Base-by-base conservation (phyloP, 2,113 vertebrate species). In the Microtus oregoni region DNA sequence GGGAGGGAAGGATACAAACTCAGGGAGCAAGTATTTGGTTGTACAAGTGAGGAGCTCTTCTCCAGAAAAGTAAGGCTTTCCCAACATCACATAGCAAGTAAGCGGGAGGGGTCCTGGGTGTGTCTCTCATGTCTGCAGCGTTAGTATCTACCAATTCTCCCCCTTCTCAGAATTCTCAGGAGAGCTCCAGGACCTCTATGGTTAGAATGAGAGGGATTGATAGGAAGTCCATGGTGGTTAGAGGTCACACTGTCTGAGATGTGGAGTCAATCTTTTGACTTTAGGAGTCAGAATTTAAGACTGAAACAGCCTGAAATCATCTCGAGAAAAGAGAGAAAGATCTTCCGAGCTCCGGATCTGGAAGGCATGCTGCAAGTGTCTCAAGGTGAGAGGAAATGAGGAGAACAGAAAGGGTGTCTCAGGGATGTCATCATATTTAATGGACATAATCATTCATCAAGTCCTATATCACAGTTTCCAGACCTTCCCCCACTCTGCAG, bases 281-380 rank as follows among this genome's bases (percentile, higher is more conserved):
- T 22, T 68, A 97, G 95, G 85, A 68, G 24, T 95, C 3, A 63
- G 19, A 6, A 0, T 5, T 86, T 94, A 14, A 73, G 7, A 3
- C 10, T 92, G 67, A 77, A 67, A 78, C 55, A 78, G 24, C 94
- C 94, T 22, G 1, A 55, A 82, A 41, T 2, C 4, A 2, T 95
- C 13, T 17, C 8, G 0, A 77, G 24, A 30, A 1, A 47, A 67
- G 0, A 68, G 67, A 77, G 26, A 28, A 76, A 5, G 26, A 3
- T 6, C 1, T 86, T 73, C 26, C 22, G 1, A 96, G 26, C 3
- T 28, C 22, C 47, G n/a, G 58, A 92, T 81, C n/a, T 94, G 72
- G 82, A 1, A 13, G 0, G 0, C 41, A n/a, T 89, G 1, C 30
- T 91, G 0, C 4, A 77, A n/a, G 1, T 1, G 0, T 68, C 44